These are phyloP conservation scores for Toxotes lorentzi DNA, from an alignment of 2,797 vertebrate genomes.

Conservation along the genomic window DNA sequence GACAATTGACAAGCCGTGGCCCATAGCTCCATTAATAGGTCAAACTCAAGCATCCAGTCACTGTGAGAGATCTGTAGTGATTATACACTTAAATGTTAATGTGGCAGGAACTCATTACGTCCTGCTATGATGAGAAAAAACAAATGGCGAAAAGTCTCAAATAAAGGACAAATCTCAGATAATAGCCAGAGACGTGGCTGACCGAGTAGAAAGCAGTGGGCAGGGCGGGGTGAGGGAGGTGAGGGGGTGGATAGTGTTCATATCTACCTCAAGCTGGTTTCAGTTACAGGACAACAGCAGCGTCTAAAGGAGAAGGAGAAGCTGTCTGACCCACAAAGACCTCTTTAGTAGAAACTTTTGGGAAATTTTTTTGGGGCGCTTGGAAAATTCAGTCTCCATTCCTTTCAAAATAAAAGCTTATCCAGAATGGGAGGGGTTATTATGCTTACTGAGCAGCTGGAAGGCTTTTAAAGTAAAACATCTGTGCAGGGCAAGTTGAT, in stretches of 20 bases:
- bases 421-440: rapidly evolving
- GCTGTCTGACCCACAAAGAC: background rate
- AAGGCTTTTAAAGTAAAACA: background rate
- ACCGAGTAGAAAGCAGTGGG: background rate
- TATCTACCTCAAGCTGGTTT: background rate
- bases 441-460: background rate
- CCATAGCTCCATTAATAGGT: conserved; percentile 50
- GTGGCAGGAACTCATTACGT: conserved; percentile 5
- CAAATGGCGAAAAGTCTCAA: background rate
- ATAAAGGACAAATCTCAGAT: conserved; percentile 4
- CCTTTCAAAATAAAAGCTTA: conserved; percentile 7
- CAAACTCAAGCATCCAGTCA: conserved; percentile 27
- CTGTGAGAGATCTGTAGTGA: conserved; percentile 26
- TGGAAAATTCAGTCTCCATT: background rate
- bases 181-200: background rate
- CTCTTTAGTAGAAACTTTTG: background rate
- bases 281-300: background rate
- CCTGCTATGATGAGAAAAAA: conserved; percentile 5
- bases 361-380: too few species aligned
- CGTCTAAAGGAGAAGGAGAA: background rate
- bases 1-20: conserved; percentile 33
- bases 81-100: conserved; percentile 33
- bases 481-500: background rate
- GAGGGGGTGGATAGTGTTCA: background rate
- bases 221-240: too few species aligned